Evolutionary conservation across 2,113 vertebrate species (phyloP).

Genomic region (Colinus virginianus): DNA sequence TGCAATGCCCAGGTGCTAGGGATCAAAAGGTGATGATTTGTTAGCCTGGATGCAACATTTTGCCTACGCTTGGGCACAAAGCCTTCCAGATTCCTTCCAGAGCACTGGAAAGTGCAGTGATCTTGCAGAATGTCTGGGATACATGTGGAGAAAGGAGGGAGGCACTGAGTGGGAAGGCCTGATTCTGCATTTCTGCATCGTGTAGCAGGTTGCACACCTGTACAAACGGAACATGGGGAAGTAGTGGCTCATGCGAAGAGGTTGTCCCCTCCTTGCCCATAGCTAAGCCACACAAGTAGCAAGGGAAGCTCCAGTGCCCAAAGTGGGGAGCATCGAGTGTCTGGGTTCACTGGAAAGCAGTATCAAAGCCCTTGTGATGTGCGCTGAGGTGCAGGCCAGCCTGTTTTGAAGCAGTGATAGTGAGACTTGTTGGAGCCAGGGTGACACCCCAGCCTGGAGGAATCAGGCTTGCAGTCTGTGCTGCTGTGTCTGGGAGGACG

Average conservation of each 20-base stretch:
- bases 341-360: not conserved
- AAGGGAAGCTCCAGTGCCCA: not conserved
- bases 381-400: slow-evolving; percentile 45
- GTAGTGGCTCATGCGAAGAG: not conserved
- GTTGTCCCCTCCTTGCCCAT: not conserved
- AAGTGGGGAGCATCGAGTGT: not conserved
- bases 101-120: not conserved
- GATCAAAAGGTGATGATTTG: not conserved
- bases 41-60: not conserved
- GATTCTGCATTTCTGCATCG: not conserved
- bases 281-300: not conserved
- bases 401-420: slow-evolving; percentile 66
- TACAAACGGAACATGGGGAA: not conserved
- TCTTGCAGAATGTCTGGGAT: not conserved
- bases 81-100: not conserved
- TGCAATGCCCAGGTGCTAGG: not conserved
- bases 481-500: not conserved
- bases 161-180: not conserved
- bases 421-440: slow-evolving; percentile 57
- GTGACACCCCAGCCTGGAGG: slow-evolving; percentile 67
- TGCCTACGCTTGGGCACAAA: not conserved
- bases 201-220: not conserved
- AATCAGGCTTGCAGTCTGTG: slow-evolving; percentile 20
- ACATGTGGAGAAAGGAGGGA: not conserved
- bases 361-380: slow-evolving; percentile 62